These are phyloP conservation scores for Chlorospingus flavigularis DNA, from an alignment of 2,797 vertebrate genomes.

Conservation along the genomic window DNA sequence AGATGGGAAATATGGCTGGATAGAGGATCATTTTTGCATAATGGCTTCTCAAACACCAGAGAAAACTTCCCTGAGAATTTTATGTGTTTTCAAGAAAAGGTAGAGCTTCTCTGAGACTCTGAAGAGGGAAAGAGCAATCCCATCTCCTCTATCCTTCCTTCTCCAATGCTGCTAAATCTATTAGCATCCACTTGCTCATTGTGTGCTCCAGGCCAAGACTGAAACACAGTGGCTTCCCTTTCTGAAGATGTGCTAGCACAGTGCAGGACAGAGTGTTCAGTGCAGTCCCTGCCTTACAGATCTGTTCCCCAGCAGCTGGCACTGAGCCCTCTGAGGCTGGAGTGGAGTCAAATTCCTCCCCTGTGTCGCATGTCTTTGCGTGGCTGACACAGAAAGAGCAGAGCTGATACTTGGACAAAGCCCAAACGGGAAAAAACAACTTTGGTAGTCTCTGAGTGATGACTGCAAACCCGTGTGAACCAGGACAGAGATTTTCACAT, in stretches of 20 bases:
- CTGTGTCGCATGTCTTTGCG: not conserved
- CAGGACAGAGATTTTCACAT: conserved; percentile 49
- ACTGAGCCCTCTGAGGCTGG: conserved; percentile 1
- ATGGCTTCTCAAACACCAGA: not conserved
- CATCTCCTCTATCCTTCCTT: not conserved
- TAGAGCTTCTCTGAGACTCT: not conserved
- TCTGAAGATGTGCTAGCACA: not conserved
- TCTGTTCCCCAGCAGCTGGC: conserved; percentile 16
- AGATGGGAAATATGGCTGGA: not conserved
- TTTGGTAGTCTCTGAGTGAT: not conserved
- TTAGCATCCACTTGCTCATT: not conserved
- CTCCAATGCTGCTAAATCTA: not conserved
- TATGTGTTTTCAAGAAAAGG: not conserved
- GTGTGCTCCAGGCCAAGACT: not conserved
- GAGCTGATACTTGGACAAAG: not conserved
- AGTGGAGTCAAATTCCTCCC: not conserved
- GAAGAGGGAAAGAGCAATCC: not conserved
- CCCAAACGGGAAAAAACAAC: conserved; percentile 46
- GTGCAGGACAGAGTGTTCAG: not conserved
- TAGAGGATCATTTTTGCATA: not conserved
- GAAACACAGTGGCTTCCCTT: not conserved
- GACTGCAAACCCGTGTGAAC: conserved; percentile 25
- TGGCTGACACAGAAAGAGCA: conserved; percentile 47
- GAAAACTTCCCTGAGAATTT: not conserved
- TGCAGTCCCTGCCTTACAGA: not conserved